A percentile compares a stretch with the other conserved stretches of the same genome.
These are phyloP conservation scores for Marcusenius ussheri DNA, from an alignment of 2,113 vertebrate species.

Conservation along the genomic window DNA sequence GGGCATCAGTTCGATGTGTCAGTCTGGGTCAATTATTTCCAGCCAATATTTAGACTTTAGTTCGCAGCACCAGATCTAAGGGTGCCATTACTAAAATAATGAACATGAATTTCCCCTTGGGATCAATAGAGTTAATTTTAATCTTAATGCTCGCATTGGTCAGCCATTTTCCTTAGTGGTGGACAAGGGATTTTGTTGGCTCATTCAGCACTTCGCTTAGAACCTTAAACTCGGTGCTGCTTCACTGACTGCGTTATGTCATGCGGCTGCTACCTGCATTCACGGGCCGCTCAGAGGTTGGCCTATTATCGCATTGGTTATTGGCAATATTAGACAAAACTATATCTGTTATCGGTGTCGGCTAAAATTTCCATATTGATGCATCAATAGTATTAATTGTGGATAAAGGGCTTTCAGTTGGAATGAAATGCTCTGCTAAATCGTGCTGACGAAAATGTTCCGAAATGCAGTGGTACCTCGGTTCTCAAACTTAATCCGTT, in stretches of 20 bases:
- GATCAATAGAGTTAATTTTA: not conserved
- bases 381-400: no score
- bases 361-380: not conserved
- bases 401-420: no score
- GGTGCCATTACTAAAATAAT: not conserved
- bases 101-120: not conserved
- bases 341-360: not conserved
- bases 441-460: not conserved
- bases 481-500: no score
- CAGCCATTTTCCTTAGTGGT: not conserved
- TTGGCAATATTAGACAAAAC: not conserved
- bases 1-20: not conserved
- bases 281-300: not conserved
- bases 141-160: not conserved
- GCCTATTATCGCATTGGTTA: not conserved
- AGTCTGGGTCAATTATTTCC: not conserved
- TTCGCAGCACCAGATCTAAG: not conserved
- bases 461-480: not conserved
- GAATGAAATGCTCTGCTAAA: not conserved
- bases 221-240: not conserved
- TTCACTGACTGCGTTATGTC: not conserved
- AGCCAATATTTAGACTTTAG: not conserved
- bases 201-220: not conserved
- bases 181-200: not conserved
- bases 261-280: not conserved